phyloP scores from a whole-genome alignment of 2,797 vertebrate species.

The Tenualosa ilisha region DNA sequence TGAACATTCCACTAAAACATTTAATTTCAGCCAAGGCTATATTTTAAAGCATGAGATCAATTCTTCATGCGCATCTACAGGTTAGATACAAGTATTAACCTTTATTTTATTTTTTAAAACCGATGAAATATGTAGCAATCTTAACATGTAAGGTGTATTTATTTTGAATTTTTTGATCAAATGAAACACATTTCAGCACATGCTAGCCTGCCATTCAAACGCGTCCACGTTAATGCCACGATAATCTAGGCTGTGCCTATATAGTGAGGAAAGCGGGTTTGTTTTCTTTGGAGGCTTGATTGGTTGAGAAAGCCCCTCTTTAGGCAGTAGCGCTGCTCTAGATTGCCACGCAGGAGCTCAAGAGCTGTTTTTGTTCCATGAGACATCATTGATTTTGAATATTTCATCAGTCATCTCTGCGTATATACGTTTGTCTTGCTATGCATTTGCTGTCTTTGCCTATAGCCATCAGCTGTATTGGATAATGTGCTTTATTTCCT shows the following conservation, averaged over 20 bases:
- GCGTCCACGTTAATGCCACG: background rate
- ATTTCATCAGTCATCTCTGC: background rate
- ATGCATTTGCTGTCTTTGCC: background rate
- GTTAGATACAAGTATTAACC: too few relatives aligned
- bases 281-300: background rate
- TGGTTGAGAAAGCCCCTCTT: background rate
- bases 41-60: background rate
- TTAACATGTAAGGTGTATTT: too few relatives aligned
- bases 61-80: background rate
- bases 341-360: too few relatives aligned
- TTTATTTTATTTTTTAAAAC: background rate
- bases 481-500: conserved; percentile 15
- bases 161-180: background rate
- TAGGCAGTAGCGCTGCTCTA: background rate
- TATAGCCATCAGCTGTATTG: background rate
- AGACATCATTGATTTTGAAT: conserved; percentile 8
- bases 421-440: background rate
- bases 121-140: too few relatives aligned
- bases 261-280: background rate
- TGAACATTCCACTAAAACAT: background rate
- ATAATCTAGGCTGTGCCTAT: background rate
- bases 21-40: background rate
- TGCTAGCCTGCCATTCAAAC: background rate
- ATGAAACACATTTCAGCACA: background rate
- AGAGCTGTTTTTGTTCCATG: background rate